These are phyloP conservation scores for Odontomyia ornata DNA, from an alignment of 2,888 invertebrate genomes.

Conservation along the genomic window DNA sequence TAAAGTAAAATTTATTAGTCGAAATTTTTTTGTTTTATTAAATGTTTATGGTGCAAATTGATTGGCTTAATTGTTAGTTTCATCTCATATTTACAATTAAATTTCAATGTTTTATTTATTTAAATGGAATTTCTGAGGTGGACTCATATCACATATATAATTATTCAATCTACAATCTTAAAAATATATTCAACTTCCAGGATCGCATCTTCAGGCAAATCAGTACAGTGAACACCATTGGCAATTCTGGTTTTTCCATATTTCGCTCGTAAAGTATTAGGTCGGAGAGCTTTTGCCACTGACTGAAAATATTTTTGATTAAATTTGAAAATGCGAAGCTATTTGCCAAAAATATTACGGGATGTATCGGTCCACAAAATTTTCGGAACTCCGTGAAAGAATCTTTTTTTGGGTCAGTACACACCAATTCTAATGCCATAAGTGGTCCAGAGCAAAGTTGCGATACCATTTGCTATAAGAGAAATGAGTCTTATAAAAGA, in stretches of 20 bases:
- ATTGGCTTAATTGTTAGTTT: too few relatives aligned
- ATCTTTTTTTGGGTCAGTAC: conserved; percentile 69
- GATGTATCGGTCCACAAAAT: conserved; percentile 88
- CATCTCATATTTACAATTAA: too few relatives aligned
- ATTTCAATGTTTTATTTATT: too few relatives aligned
- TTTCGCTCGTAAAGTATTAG: conserved; percentile 83
- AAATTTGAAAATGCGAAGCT: conserved; percentile 18
- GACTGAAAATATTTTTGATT: conserved; percentile 68
- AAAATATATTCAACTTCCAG: conserved; percentile 86
- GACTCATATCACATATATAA: too few relatives aligned
- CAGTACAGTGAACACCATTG: conserved; percentile 94
- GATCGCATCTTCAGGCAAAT: conserved; percentile 85
- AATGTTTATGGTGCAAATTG: too few relatives aligned
- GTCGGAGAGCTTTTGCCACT: conserved; percentile 83
- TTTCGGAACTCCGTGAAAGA: conserved; percentile 79
- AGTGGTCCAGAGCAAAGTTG: conserved; percentile 87
- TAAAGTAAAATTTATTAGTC: background rate
- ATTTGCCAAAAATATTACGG: conserved; percentile 68
- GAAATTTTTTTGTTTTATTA: too few relatives aligned
- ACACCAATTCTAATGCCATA: conserved; percentile 83
- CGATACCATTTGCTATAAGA: conserved; percentile 78
- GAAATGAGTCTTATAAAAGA: background rate
- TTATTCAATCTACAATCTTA: conserved; percentile 67
- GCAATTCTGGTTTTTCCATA: conserved; percentile 83
- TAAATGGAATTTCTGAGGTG: too few relatives aligned